phyloP scores from a whole-genome alignment of 2,113 vertebrate genomes.

The Cercocebus atys region DNA sequence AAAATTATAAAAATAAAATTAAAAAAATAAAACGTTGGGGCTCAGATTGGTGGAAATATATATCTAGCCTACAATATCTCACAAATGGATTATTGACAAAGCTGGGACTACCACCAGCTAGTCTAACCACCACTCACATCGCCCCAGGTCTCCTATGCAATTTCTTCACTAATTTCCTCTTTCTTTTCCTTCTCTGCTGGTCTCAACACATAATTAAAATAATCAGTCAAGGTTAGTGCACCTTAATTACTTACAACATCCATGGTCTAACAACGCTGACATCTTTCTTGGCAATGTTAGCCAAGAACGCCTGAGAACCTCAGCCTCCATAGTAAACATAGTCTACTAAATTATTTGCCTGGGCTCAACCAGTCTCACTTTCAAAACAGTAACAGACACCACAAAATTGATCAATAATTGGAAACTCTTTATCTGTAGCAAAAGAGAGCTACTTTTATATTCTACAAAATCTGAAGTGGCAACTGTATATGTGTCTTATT shows the following conservation, averaged over 20 bases:
- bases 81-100: not conserved
- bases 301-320: constrained; percentile 23
- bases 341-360: not conserved
- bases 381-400: not conserved
- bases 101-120: not conserved
- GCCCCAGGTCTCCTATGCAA: not conserved
- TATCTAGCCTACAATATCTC: not conserved
- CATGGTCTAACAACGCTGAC: not conserved
- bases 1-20: not conserved
- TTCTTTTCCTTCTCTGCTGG: not conserved
- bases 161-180: not conserved
- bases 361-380: constrained; percentile 21
- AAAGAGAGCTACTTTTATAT: not conserved
- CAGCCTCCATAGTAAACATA: not conserved
- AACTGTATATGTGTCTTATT: not conserved
- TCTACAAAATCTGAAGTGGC: not conserved
- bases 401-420: not conserved
- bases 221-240: constrained; percentile 16
- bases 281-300: not conserved
- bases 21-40: not conserved
- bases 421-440: not conserved
- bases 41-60: not conserved
- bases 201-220: constrained; percentile 56
- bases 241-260: constrained; percentile 13
- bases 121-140: not conserved